These are phyloP conservation scores for Plecturocebus donacophilus DNA, from an alignment of 2,113 vertebrate species.

Conservation along the genomic window DNA sequence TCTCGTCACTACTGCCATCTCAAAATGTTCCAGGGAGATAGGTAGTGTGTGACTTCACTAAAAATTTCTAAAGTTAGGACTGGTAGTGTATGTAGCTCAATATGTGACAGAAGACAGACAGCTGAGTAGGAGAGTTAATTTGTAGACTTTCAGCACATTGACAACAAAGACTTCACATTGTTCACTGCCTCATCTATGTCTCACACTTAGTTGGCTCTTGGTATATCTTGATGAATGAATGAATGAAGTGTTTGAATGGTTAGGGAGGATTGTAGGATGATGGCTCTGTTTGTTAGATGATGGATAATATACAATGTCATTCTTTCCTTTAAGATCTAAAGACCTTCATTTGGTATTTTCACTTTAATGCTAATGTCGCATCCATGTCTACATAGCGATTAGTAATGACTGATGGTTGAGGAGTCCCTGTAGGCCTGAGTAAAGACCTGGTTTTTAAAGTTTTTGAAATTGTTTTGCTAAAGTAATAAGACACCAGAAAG, in stretches of 20 bases:
- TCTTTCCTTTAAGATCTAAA: not conserved
- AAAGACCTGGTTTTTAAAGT: not conserved
- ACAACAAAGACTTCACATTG: accelerated
- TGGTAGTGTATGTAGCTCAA: not conserved
- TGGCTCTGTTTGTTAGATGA: accelerated
- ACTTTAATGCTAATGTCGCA: not conserved
- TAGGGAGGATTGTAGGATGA: not conserved
- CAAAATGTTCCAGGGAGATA: not conserved
- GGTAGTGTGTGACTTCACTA: not conserved
- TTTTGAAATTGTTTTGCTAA: not conserved
- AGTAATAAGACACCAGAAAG: not conserved
- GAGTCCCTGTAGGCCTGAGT: not conserved
- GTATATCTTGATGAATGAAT: not conserved
- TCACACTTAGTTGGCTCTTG: accelerated
- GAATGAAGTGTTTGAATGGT: not conserved
- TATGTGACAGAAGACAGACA: no score
- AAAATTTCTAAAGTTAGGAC: not conserved
- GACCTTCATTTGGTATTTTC: not conserved
- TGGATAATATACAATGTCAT: accelerated
- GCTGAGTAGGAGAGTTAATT: not conserved
- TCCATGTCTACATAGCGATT: not conserved
- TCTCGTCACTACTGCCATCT: not conserved
- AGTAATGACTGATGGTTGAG: not conserved
- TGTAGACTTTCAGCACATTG: not conserved
- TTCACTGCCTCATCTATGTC: not conserved